Evolutionary conservation across 2,888 invertebrate species (phyloP), one percentile per base, ranked within the genome.

Genomic region (Lysandra bellargus): DNA sequence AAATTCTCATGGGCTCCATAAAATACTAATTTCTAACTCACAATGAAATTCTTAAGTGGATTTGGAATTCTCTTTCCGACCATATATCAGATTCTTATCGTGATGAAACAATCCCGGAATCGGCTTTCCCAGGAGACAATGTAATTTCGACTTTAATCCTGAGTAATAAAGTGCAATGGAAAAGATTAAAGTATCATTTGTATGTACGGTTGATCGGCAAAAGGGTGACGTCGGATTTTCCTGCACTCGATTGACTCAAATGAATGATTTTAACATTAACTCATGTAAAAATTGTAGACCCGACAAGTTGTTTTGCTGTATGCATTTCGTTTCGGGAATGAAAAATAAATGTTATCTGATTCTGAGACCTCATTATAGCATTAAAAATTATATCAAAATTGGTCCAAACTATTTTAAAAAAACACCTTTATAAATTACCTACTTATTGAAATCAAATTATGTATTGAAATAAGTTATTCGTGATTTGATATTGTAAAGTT

Each of bases 121-220:
- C 82, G 83, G 83, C 81, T 84, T 82, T 83, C 82, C 82, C 82
- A 44, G 60, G 23, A 37, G 80, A 17, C 80, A 78, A 78, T 79
- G 79, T 80, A 85, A 82, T 82, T 83, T 83, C 79, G 72, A 80
- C 82, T 84, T 82, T 87, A 85, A 80, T 53, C 5, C 74, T 1
- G 78, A 4, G 49, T 0, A 57, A 79, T 86, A 85, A 82, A 82
- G 80, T 23, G 80, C 80, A 79, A 9, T 78, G 53, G 33, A 72
- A n/a, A 33, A 79, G 60, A 79, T 33, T 73, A 30, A 82, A 84
- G 80, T 74, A 82, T 83, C 82, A 91, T 94, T 89, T 90, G 91
- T 93, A 93, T 93, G 90, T 93, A 84, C 92, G 93, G 91, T 88
- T 84, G 87, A 87, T 86, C 86, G 86, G 86, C 86, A 86, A 87